These are phyloP conservation scores for Cephus pygmeus DNA, from an alignment of 2,888 invertebrate genomes.

Conservation along the genomic window DNA sequence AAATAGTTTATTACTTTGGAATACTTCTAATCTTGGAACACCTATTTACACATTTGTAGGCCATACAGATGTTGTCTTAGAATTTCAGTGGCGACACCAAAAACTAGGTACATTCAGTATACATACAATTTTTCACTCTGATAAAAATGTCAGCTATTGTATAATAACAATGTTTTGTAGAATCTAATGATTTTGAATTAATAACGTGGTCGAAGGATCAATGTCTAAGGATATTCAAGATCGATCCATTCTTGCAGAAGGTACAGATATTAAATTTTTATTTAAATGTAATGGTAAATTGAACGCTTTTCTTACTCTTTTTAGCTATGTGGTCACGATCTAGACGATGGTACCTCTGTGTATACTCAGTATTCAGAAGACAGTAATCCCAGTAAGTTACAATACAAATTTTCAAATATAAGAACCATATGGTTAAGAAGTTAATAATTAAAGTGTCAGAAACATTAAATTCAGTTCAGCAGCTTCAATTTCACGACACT, in stretches of 20 bases:
- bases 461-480: slow-evolving; percentile 58
- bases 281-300: slow-evolving; percentile 11
- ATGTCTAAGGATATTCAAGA: slow-evolving; percentile 89
- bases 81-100: slow-evolving; percentile 93
- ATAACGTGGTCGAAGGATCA: slow-evolving; percentile 97
- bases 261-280: slow-evolving; percentile 43
- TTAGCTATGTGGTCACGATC: slow-evolving; percentile 78
- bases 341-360: slow-evolving; percentile 65
- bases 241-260: slow-evolving; percentile 86
- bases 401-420: not conserved
- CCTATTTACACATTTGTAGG: slow-evolving; percentile 94
- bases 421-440: not conserved
- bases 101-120: slow-evolving; percentile 56
- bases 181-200: slow-evolving; percentile 80
- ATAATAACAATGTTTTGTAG: slow-evolving; percentile 51
- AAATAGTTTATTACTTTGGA: slow-evolving; percentile 84
- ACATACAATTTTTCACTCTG: not conserved
- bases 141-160: slow-evolving; percentile 24
- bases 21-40: slow-evolving; percentile 75
- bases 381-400: slow-evolving; percentile 52
- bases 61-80: slow-evolving; percentile 92
- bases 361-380: slow-evolving; percentile 61
- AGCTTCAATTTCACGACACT: slow-evolving; percentile 53
- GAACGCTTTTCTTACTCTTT: slow-evolving; percentile 24
- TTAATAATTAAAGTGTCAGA: slow-evolving; percentile 33